These are phyloP conservation scores for Clavelina lepadiformis DNA, from an alignment of 23 tunicate genomes.

Conservation along the genomic window DNA sequence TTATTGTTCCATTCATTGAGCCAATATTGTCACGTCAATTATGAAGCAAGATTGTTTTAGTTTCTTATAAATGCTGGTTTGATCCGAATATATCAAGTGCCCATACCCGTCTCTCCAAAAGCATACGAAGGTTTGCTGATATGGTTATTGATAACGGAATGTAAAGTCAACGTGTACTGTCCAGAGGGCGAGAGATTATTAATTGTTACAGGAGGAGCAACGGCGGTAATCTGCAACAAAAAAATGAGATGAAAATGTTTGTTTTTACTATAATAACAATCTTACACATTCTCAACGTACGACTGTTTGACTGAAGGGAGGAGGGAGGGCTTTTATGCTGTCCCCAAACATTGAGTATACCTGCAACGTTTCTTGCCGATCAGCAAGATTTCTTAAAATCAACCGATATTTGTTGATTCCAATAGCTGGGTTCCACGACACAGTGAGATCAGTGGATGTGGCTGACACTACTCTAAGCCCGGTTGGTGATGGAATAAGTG, in stretches of 20 bases:
- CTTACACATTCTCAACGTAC: too few species aligned
- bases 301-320: too few species aligned
- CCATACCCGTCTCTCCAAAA: conserved; percentile 35
- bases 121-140: conserved; percentile 35
- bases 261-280: neutral
- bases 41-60: too few species aligned
- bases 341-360: too few species aligned
- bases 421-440: conserved; percentile 41
- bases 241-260: neutral
- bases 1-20: too few species aligned
- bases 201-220: conserved; percentile 33
- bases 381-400: conserved; percentile 14
- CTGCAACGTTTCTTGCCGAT: conserved; percentile 17
- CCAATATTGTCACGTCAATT: too few species aligned
- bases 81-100: too few species aligned
- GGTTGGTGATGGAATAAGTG: conserved; percentile 23
- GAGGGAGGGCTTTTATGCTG: too few species aligned
- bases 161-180: conserved; percentile 30
- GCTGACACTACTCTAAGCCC: conserved; percentile 25
- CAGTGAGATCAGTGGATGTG: conserved; percentile 11
- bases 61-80: too few species aligned
- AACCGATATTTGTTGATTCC: conserved; percentile 31
- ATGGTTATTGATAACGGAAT: conserved; percentile 7
- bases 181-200: conserved; percentile 16
- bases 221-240: conserved; percentile 22